Percentiles rank a stretch among this genome's conserved stretches.
phyloP scores from a whole-genome alignment of 2,888 invertebrate species.

The Scaptomyza reducta region DNA sequence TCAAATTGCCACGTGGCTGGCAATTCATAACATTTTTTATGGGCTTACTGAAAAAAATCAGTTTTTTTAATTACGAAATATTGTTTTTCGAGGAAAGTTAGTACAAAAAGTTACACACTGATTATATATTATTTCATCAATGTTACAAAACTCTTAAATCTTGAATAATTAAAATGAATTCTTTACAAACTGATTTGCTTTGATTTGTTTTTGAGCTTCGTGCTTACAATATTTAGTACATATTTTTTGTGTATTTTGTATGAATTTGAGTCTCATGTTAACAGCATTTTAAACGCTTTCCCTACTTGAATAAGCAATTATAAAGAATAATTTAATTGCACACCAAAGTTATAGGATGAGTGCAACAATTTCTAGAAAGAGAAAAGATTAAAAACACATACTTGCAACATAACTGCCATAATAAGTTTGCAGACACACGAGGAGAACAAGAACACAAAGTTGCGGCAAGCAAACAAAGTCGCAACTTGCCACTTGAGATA shows the following conservation, averaged over 20 bases:
- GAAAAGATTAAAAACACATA: slow-evolving; percentile 17
- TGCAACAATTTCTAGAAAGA: background rate
- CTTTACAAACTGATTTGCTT: no score
- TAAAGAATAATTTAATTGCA: background rate
- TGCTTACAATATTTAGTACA: no score
- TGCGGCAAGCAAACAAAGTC: slow-evolving; percentile 32
- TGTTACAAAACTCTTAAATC: no score
- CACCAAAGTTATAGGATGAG: background rate
- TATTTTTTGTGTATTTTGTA: no score
- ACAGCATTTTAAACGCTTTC: background rate
- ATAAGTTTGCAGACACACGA: slow-evolving; percentile 28
- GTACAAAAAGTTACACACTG: no score
- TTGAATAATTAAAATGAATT: no score
- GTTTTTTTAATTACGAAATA: no score
- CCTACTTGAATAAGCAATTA: background rate
- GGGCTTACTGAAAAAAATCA: background rate
- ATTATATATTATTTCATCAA: no score
- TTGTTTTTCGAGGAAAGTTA: no score
- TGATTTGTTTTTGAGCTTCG: no score
- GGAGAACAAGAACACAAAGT: slow-evolving; percentile 28
- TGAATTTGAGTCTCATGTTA: background rate
- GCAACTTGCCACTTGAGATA: slow-evolving; percentile 49
- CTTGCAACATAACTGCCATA: background rate
- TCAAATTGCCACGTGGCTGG: slow-evolving; percentile 9
- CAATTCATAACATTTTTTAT: background rate